Evolutionary conservation across 2,888 invertebrate species (phyloP), one percentile per base, ranked within the genome.

Genomic region (Heliconius cydno): DNA sequence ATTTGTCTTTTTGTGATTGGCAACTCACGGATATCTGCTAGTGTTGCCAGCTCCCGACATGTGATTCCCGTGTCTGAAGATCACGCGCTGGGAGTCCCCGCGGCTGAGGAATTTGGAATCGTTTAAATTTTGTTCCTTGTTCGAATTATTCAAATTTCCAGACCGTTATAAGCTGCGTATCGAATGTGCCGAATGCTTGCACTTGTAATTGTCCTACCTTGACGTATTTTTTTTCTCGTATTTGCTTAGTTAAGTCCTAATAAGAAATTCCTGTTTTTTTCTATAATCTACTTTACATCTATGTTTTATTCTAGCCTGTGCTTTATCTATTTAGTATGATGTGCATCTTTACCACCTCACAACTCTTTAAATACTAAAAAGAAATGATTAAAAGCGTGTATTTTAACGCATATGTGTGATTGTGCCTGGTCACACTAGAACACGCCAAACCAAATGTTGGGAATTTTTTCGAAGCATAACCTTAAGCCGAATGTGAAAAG

Each of bases 11-110:
- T 72, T 83, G 82, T 80, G 79, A 80, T 79, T 83, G 82, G 83
- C 83, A 85, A 86, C 86, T 97, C 96, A 97, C 97, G 96, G 97
- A 92, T 96, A 97, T 96, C 97, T 96, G 88, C 96, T 95, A 88
- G 96, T 94, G 91, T 95, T 96, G 87, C 95, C 93, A 85, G 96
- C 92, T 84, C 96, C 95, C 86, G 96, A 95, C 96, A 97, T 96
- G 92, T 97, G 97, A 94, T 97, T 97, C 87, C 96, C 96, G 87
- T 96, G 96, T 90, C 96, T 96, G 95, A 96, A 97, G 92, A 97
- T 95, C 87, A 97, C 97, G 88, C 97, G 96, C 92, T 97, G 97
- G 82, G 96, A 96, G 90, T 97, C 97, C 88, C 96, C 96, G 87
- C 97, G 97, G 95, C 97, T 97, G 95, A 89, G 94, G 91, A 90